These are phyloP conservation scores for Geococcyx californianus DNA, from an alignment of 2,113 vertebrate species.

Conservation along the genomic window DNA sequence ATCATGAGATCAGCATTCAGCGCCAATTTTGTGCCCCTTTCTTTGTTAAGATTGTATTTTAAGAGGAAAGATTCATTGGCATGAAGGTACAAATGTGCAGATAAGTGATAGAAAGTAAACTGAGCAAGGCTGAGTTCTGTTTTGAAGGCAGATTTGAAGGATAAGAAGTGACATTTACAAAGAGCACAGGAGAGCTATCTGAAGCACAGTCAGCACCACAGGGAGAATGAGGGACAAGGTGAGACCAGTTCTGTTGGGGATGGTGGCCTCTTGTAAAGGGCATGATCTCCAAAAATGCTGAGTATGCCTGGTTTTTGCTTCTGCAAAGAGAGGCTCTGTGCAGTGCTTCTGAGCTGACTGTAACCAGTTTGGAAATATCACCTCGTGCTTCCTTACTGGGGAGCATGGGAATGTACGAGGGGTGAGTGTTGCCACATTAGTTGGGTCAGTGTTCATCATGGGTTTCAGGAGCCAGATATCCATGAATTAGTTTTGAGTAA, in stretches of 20 bases:
- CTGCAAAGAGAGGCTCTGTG: not conserved
- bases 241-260: not conserved
- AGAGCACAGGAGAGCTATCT: not conserved
- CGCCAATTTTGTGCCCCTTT: not conserved
- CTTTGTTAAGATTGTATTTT: not conserved
- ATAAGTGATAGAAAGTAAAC: not conserved
- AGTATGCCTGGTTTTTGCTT: not conserved
- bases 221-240: not conserved
- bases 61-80: not conserved
- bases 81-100: not conserved
- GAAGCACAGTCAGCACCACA: accelerated
- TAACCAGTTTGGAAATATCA: not conserved
- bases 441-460: accelerated
- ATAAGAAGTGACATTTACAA: not conserved
- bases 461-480: not conserved
- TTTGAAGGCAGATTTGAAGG: not conserved
- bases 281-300: not conserved
- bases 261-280: not conserved
- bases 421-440: accelerated
- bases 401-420: not conserved
- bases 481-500: not conserved
- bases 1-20: not conserved
- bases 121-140: not conserved
- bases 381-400: not conserved
- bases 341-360: not conserved